Conservation (phyloP, 2,113 vertebrate genomes). For the Daboia siamensis region DNA sequence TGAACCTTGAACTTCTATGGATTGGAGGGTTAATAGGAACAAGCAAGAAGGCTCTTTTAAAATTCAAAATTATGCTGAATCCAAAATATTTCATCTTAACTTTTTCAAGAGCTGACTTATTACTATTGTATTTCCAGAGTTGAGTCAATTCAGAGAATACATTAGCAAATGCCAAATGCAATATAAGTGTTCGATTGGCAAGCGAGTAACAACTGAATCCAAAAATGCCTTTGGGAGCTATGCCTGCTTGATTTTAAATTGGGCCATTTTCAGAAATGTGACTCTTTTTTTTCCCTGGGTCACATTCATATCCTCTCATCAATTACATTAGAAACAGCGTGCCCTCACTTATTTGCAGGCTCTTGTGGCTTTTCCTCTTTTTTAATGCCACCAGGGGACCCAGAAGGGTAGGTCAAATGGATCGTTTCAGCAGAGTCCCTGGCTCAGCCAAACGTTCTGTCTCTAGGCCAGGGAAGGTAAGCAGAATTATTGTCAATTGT, state of each 20-base stretch:
- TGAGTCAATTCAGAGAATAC: conserved; percentile 20
- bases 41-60: conserved; percentile 24
- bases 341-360: not conserved
- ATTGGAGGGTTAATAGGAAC: conserved; percentile 30
- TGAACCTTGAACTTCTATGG: conserved; percentile 40
- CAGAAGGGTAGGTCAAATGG: not conserved
- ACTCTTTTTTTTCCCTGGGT: not conserved
- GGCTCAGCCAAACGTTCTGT: not conserved
- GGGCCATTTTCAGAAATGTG: not conserved
- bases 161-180: not conserved
- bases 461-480: not conserved
- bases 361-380: not conserved
- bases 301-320: not conserved
- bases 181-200: not conserved
- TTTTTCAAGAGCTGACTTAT: conserved; percentile 10
- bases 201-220: not conserved
- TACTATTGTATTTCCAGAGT: not conserved
- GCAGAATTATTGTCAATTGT: not conserved
- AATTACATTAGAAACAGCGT: not conserved
- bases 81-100: not conserved
- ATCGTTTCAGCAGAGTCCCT: not conserved
- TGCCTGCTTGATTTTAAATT: not conserved
- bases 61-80: conserved; percentile 24
- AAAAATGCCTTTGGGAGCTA: not conserved
- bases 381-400: not conserved